Base-by-base conservation (phyloP, 2,888 invertebrate species). In the Archips crataeganus region DNA sequence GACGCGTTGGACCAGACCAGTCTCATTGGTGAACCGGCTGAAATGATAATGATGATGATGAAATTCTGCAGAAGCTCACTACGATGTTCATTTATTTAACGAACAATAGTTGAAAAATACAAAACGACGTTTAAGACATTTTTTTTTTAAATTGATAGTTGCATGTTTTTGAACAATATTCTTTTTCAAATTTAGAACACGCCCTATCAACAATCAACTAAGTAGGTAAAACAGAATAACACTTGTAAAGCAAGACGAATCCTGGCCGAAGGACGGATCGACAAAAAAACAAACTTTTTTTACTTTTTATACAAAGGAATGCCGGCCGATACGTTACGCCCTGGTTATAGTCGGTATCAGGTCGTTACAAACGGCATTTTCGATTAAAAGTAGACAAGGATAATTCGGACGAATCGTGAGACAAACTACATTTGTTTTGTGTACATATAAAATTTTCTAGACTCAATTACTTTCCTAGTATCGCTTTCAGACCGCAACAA, bases 161-260 rank as follows among this genome's bases (percentile, higher is more conserved):
- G 23, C 23, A 23, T 23, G 6, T 39, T 39, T 39, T 39, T n/a
- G 54, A 54, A 54, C 15, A 54, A 54, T 15, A 23, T n/a, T 49
- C 6, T 5, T 54, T 2, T 60, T 45, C 13, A 23, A 62, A 45
- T 73, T 65, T 60, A 39, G 57, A 82, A 77, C 90, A 88, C 64
- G 82, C 86, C 85, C 80, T 89, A 84, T 76, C 76, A 72, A 77
- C 77, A 81, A 81, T 80, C 80, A 83, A 82, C 79, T 77, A 78
- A 76, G 78, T 77, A 78, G 76, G 78, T 77, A 78, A 80, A 77
- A 84, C 79, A 80, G 81, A 86, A 80, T 81, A 84, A 87, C 88
- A 92, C 89, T 89, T 90, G 90, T 87, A 83, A 79, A 85, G 86
- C 92, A 88, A 88, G 88, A 90, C 91, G 91, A 92, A 92, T 92